These are phyloP conservation scores for Gouania willdenowi DNA, from an alignment of 2,797 vertebrate species.

Conservation along the genomic window DNA sequence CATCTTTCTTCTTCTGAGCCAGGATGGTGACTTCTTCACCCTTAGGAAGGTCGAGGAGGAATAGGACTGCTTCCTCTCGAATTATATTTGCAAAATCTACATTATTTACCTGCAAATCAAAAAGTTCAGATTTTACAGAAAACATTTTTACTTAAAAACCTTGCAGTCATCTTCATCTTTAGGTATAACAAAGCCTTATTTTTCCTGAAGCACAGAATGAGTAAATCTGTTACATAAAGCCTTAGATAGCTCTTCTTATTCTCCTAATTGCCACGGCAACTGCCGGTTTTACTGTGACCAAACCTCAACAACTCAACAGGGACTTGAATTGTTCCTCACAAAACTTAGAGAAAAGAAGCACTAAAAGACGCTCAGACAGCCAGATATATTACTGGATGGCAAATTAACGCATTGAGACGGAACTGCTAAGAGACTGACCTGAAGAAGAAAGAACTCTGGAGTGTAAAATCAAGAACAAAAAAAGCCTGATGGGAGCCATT, in stretches of 20 bases:
- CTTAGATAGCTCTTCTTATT: conserved; percentile 28
- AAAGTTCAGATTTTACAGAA: no score
- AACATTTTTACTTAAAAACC: conserved; percentile 1
- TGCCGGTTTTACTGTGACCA: conserved; percentile 41
- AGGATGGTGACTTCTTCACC: conserved; percentile 97
- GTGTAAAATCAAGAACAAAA: conserved; percentile 43
- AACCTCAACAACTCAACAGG: no score
- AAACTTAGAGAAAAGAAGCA: conserved; percentile 37
- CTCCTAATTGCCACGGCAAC: conserved; percentile 33
- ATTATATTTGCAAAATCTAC: conserved; percentile 99
- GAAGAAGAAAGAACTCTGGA: conserved; percentile 57
- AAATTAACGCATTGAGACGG: conserved; percentile 49
- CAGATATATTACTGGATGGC: conserved; percentile 51
- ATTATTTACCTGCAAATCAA: conserved; percentile 84
- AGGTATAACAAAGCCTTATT: background rate
- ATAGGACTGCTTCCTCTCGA: conserved; percentile 96
- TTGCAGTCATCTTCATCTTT: background rate
- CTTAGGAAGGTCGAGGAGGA: conserved; percentile 95
- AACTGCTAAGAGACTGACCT: conserved; percentile 58
- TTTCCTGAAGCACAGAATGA: background rate
- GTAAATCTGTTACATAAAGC: conserved; percentile 15
- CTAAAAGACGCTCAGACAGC: conserved; percentile 34
- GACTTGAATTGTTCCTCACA: conserved; percentile 35
- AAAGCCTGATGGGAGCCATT: no score
- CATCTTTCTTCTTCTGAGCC: conserved; percentile 98